Evolutionary conservation across 2,113 vertebrate genomes (phyloP).

Genomic region (Eira barbara): DNA sequence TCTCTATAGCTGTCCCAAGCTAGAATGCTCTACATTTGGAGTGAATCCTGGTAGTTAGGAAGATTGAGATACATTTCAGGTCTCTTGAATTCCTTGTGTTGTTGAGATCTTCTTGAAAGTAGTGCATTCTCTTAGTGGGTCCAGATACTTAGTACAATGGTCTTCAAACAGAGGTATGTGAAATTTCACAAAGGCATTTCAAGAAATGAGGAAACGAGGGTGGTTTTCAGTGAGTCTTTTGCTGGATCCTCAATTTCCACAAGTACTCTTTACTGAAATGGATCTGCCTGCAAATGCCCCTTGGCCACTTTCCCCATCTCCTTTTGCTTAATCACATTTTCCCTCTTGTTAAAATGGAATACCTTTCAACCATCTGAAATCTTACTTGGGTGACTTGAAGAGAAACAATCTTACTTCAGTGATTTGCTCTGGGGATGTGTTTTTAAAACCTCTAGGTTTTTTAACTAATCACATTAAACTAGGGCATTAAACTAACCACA

Average conservation of each 20-base stretch:
- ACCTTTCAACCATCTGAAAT: background rate
- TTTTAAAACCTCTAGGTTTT: background rate
- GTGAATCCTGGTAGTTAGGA: background rate
- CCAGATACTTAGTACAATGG: background rate
- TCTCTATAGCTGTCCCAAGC: background rate
- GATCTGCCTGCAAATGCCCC: background rate
- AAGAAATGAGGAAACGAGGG: background rate
- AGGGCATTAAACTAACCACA: background rate
- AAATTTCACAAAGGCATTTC: constrained; percentile 20
- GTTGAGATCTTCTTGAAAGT: constrained; percentile 7
- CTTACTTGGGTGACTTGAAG: background rate
- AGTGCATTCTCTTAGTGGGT: background rate
- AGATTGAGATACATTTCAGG: background rate
- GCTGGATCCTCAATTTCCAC: background rate
- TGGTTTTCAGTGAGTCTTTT: background rate
- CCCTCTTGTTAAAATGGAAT: background rate
- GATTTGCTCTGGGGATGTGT: background rate
- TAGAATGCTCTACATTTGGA: background rate
- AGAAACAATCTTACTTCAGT: background rate
- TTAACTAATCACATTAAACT: no score
- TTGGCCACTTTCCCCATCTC: background rate
- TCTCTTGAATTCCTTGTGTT: background rate
- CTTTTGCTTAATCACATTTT: background rate
- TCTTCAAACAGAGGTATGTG: background rate
- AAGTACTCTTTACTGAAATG: background rate